Evolutionary conservation across 2,888 invertebrate species (phyloP).

Genomic region (Clivina fossor): DNA sequence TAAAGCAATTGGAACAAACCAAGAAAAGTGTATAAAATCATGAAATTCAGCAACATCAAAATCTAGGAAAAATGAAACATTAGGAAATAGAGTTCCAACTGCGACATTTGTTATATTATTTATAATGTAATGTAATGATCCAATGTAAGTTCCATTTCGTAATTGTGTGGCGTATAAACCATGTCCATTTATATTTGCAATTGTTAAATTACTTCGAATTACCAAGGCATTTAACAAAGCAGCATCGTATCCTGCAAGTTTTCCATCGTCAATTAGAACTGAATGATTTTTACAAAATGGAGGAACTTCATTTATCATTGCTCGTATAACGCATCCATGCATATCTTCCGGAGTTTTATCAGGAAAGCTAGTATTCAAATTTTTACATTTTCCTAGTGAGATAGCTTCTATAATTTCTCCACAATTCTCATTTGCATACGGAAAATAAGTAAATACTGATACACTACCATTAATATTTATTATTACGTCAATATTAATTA

Average conservation of each 20-base stretch:
- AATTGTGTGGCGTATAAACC: background rate
- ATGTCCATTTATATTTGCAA: background rate
- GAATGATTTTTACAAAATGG: background rate
- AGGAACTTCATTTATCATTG: background rate
- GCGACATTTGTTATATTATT: background rate
- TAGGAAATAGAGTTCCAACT: background rate
- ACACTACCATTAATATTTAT: constrained; percentile 5
- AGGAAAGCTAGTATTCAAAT: background rate
- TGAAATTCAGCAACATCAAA: background rate
- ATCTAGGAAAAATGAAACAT: background rate
- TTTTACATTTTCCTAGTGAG: background rate
- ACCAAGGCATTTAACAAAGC: background rate
- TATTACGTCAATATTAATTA: constrained; percentile 9
- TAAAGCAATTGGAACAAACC: background rate
- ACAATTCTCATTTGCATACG: constrained; percentile 7
- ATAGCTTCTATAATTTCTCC: background rate
- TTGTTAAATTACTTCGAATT: background rate
- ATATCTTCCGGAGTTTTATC: background rate
- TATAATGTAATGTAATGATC: background rate
- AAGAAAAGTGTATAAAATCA: background rate
- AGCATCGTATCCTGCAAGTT: background rate
- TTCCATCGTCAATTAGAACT: background rate
- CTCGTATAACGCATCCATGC: background rate
- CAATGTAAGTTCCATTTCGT: background rate
- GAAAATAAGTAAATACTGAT: constrained; percentile 4